Percentiles rank a stretch among this genome's conserved stretches.
Evolutionary conservation across 1,140 invertebrate species (phyloP).

Genomic region (Nasonia giraulti): DNA sequence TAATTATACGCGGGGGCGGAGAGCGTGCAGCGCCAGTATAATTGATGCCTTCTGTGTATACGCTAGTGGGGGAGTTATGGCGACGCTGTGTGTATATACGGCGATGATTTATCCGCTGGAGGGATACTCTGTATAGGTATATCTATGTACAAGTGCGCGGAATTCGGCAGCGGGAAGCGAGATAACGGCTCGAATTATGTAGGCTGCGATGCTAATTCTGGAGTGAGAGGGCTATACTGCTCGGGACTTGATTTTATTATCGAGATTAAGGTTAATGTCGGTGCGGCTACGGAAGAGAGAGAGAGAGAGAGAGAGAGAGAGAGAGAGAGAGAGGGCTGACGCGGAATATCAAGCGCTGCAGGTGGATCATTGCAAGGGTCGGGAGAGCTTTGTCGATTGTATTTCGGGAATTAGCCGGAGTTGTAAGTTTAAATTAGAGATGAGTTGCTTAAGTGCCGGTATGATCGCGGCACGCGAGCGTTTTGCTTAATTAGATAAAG

Average conservation of each 20-base stretch:
- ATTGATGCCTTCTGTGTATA: constrained; percentile 6
- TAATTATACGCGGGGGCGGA: constrained; percentile 1
- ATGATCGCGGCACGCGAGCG: not conserved
- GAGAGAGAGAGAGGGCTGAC: not conserved
- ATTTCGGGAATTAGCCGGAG: constrained; percentile 37
- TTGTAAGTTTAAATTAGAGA: constrained; percentile 47
- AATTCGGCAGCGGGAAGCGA: constrained; percentile 23
- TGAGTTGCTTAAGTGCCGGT: constrained; percentile 38
- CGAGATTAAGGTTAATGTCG: constrained; percentile 49
- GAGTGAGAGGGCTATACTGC: not conserved
- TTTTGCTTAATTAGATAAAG: constrained; percentile 36
- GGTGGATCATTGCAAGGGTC: not conserved
- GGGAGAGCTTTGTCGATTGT: constrained; percentile 25
- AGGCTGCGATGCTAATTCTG: constrained; percentile 25
- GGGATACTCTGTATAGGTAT: not conserved
- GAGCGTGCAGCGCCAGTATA: not conserved
- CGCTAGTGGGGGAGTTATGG: not conserved
- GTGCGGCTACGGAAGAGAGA: not conserved
- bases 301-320: too few species aligned
- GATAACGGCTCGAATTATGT: constrained; percentile 43
- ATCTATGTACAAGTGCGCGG: not conserved
- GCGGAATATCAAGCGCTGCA: constrained; percentile 32
- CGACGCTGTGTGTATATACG: not conserved
- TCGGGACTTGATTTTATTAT: constrained; percentile 47
- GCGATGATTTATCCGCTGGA: constrained; percentile 11